Base-by-base conservation (phyloP, 1,140 invertebrate genomes). In the Nautilus pompilius region DNA sequence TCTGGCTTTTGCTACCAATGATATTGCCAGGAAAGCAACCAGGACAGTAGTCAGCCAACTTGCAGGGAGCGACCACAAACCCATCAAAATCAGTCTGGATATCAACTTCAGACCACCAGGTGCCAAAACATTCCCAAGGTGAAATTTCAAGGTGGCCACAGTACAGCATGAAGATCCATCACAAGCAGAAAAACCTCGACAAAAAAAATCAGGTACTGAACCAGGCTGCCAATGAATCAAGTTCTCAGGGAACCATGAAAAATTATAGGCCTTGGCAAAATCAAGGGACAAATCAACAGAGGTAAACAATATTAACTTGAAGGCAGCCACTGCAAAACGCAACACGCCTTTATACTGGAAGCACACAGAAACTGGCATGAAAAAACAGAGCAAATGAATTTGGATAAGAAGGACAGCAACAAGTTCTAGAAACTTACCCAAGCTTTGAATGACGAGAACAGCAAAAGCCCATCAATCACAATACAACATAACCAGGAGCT, bases 1-100 rank as follows among this genome's bases (percentile, higher is more conserved):
- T 30, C 22, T 63, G 26, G 54, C 54, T 0, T 30, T 63, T 17
- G 32, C 54, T 28, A 57, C 54, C 2, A 29, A 48, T 3, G 34
- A 57, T 22, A 61, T n/a, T n/a, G n/a, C n/a, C 48, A 29, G 41
- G 15, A 49, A 46, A 62, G 26, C 48, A 24, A 34, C 17, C 46
- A 62, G 60, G 26, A 34, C 8, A n/a, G 2, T 54, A 5, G 17
- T 8, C 4, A 54, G 30, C 6, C 60, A 62, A 32, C 49, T 62
- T 29, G 60, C 30, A 22, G 60, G 60, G 0, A 62, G 60, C 22
- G 60, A 62, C 48, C 60, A 54, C 33, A 10, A 2, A 33, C 60
- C 49, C 28, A 29, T 62, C 5, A 13, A 4, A 6, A 5, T 62
- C 5, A 26, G 5, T 4, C 46, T 45, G 26, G n/a, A n/a, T n/a